These are phyloP conservation scores for Rafetus swinhoei DNA, from an alignment of 2,113 vertebrate species.

Conservation along the genomic window DNA sequence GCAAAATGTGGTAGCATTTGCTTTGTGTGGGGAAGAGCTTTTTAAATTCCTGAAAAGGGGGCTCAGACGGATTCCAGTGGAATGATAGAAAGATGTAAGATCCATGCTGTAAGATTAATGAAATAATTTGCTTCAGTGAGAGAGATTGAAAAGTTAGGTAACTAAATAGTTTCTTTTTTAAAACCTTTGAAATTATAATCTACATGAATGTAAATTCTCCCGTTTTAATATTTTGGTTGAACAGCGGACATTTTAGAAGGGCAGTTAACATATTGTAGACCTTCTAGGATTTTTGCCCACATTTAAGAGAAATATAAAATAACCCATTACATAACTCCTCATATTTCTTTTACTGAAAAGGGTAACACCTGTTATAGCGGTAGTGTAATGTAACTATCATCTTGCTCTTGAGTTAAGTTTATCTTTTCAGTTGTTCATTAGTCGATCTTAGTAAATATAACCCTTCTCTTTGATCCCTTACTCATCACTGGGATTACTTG, in stretches of 20 bases:
- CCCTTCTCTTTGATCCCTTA: not conserved
- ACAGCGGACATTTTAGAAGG: not conserved
- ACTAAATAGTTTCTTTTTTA: not conserved
- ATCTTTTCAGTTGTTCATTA: not conserved
- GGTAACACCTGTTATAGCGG: not conserved
- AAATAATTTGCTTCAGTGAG: not conserved
- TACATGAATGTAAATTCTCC: not conserved
- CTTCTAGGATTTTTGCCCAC: not conserved
- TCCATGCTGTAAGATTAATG: not conserved
- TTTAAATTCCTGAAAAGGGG: not conserved
- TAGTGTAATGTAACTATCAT: fast-evolving
- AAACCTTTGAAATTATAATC: not conserved
- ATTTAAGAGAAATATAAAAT: not conserved
- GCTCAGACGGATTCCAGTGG: fast-evolving
- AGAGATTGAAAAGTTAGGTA: not conserved
- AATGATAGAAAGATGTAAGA: fast-evolving
- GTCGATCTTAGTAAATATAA: not conserved
- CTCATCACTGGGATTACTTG: not conserved
- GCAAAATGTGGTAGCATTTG: not conserved
- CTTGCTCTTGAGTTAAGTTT: not conserved
- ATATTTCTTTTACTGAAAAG: not conserved
- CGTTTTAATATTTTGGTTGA: not conserved
- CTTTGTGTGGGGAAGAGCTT: not conserved
- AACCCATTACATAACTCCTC: not conserved
- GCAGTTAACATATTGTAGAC: not conserved